phyloP scores from a whole-genome alignment of 1,140 invertebrate genomes.

The Drosophila nasuta region DNA sequence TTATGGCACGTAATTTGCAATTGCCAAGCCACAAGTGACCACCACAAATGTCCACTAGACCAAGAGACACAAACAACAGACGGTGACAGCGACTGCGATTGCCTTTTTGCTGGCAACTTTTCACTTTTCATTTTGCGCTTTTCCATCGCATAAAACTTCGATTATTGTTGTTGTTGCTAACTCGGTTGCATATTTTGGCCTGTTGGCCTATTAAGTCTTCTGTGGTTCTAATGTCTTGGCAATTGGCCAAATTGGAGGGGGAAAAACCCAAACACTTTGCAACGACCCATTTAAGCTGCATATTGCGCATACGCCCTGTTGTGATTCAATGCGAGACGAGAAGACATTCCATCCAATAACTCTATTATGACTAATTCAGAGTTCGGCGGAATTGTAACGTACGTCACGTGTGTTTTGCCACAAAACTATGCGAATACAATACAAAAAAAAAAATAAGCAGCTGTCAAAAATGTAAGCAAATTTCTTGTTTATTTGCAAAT shows the following conservation, averaged over 20 bases:
- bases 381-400: constrained; percentile 60
- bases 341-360: constrained; percentile 1
- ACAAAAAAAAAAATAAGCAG: constrained; percentile 22
- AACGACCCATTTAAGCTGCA: constrained; percentile 68
- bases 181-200: constrained; percentile 64
- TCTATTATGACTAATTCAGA: constrained; percentile 56
- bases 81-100: constrained; percentile 16
- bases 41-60: constrained; percentile 39
- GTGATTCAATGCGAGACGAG: constrained; percentile 50
- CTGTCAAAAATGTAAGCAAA: constrained; percentile 44
- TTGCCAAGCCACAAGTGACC: constrained; percentile 68
- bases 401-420: constrained; percentile 66
- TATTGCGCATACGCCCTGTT: constrained; percentile 61
- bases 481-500: constrained; percentile 69
- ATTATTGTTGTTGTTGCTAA: constrained; percentile 4
- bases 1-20: constrained; percentile 83
- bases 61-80: constrained; percentile 20
- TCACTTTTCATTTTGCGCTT: constrained; percentile 83
- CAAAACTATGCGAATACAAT: constrained; percentile 58
- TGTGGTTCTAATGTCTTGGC: constrained; percentile 58
- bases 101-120: constrained; percentile 63
- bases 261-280: constrained; percentile 49
- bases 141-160: constrained; percentile 43
- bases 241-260: constrained; percentile 53
- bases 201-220: constrained; percentile 80